These are phyloP conservation scores for Eremobia ochroleuca DNA, from an alignment of 2,888 invertebrate genomes.

Conservation along the genomic window DNA sequence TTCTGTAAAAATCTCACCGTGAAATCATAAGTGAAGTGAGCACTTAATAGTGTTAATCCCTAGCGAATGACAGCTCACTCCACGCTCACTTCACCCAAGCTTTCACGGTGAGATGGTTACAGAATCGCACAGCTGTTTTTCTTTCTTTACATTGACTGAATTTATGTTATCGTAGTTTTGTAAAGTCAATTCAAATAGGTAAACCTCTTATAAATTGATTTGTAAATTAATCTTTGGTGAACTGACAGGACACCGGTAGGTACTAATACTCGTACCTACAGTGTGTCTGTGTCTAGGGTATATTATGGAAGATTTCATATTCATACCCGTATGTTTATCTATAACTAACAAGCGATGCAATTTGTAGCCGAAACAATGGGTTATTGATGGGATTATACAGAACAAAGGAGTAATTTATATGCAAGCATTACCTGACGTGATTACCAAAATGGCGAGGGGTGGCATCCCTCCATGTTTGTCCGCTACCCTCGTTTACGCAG, in stretches of 20 bases:
- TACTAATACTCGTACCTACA: too few species aligned
- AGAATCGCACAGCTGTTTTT: too few species aligned
- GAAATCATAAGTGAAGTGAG: too few species aligned
- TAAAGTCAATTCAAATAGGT: not conserved
- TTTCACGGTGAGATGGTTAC: too few species aligned
- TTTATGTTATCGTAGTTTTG: not conserved
- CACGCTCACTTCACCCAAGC: too few species aligned
- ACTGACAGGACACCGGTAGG: too few species aligned
- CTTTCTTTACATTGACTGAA: not conserved
- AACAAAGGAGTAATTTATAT: conserved; percentile 89
- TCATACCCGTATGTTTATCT: conserved; percentile 25
- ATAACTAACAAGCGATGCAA: conserved; percentile 48
- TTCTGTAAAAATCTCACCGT: too few species aligned
- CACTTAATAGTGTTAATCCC: too few species aligned
- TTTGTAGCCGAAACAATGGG: conserved; percentile 76
- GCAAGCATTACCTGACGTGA: conserved; percentile 87
- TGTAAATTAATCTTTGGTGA: too few species aligned
- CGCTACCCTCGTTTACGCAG: conserved; percentile 77
- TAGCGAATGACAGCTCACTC: too few species aligned
- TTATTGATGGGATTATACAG: conserved; percentile 80
- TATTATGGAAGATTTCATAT: conserved; percentile 13
- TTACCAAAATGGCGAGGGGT: conserved; percentile 84
- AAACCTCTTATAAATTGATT: not conserved
- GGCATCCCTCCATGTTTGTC: conserved; percentile 71
- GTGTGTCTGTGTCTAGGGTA: not conserved